phyloP scores from a whole-genome alignment of 2,797 vertebrate genomes.

The Coranthus polyacanthus region DNA sequence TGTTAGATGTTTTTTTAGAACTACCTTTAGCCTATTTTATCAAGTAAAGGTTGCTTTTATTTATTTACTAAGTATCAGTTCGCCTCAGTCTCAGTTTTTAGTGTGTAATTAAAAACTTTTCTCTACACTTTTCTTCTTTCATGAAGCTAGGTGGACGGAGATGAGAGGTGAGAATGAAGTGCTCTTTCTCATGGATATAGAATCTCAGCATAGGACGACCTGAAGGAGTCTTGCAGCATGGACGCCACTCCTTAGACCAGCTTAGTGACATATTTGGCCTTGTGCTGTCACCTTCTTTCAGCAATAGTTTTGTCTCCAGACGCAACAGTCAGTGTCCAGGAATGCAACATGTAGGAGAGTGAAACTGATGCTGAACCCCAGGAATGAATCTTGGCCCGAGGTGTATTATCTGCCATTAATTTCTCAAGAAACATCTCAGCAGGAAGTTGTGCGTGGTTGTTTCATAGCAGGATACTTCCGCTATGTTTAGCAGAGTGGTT shows the following conservation, averaged over 20 bases:
- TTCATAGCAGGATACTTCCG: background rate
- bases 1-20: no score
- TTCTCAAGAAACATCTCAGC: conserved; percentile 13
- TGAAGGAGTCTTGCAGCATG: conserved; percentile 24
- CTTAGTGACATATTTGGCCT: conserved; percentile 71
- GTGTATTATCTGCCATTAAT: conserved; percentile 18
- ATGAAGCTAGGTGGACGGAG: conserved; percentile 16
- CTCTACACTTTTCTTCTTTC: conserved; percentile 42
- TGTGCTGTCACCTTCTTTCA: conserved; percentile 21
- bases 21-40: no score
- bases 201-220: conserved; percentile 30
- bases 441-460: conserved; percentile 34
- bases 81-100: background rate
- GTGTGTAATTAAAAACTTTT: conserved; percentile 49
- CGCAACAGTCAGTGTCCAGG: conserved; percentile 55
- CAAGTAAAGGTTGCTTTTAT: no score
- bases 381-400: conserved; percentile 33
- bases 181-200: conserved; percentile 62
- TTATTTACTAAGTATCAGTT: no score
- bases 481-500: background rate
- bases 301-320: conserved; percentile 15
- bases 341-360: conserved; percentile 50
- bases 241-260: conserved; percentile 60
- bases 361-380: conserved; percentile 60
- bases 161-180: conserved; percentile 30